Evolutionary conservation across 1,140 invertebrate genomes (phyloP).

Genomic region (Periplaneta americana): DNA sequence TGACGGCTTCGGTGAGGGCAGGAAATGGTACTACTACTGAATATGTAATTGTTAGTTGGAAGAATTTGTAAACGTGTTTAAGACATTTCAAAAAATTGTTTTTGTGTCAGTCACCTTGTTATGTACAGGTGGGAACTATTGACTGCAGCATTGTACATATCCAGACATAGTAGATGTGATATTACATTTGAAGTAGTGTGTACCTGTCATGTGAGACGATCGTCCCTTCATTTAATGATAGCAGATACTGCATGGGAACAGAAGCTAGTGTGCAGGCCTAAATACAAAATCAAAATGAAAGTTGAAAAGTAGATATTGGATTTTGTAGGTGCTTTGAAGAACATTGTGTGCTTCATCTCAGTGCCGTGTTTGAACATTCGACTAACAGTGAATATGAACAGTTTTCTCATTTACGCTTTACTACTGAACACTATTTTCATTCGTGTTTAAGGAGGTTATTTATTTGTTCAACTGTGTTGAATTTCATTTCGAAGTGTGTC

Average conservation of each 20-base stretch:
- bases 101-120: background rate
- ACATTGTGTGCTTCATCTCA: background rate
- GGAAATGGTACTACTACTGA: background rate
- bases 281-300: background rate
- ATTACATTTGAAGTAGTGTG: background rate
- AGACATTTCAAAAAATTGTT: too few relatives aligned
- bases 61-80: too few relatives aligned
- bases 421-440: background rate
- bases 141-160: background rate
- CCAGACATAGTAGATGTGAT: background rate
- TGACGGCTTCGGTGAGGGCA: background rate
- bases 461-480: background rate
- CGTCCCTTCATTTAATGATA: too few relatives aligned
- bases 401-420: background rate
- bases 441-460: background rate
- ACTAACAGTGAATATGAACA: background rate
- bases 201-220: too few relatives aligned
- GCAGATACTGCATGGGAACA: background rate
- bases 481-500: background rate
- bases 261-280: background rate
- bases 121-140: background rate
- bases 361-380: too few relatives aligned
- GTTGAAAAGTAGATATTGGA: background rate
- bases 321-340: background rate
- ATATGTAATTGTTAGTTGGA: background rate